These are phyloP conservation scores for Poeciliopsis turrubarensis DNA, from an alignment of 2,113 vertebrate genomes.

Conservation along the genomic window DNA sequence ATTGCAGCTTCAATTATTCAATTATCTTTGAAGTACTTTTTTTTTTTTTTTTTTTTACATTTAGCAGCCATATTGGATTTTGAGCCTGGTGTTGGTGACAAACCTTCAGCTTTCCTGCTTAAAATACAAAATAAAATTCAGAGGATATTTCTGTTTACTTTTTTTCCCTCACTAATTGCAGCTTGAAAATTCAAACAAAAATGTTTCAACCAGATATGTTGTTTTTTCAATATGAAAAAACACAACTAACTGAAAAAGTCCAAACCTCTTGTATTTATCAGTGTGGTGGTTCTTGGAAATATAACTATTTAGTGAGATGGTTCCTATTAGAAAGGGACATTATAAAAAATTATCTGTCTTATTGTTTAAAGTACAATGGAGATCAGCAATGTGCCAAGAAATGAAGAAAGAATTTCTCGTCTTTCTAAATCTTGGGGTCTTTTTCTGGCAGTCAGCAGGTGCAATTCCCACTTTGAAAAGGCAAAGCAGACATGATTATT, in stretches of 20 bases:
- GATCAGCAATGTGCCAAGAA: not conserved
- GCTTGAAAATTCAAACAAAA: too few relatives aligned
- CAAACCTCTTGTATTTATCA: not conserved
- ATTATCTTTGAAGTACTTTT: too few relatives aligned
- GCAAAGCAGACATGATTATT: not conserved
- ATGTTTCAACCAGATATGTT: too few relatives aligned
- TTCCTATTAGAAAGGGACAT: not conserved
- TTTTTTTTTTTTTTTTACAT: not conserved
- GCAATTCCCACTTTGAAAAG: slow-evolving; percentile 2
- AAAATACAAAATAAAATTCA: not conserved
- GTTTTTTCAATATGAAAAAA: too few relatives aligned
- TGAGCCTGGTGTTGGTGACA: not conserved
- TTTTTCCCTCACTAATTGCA: not conserved
- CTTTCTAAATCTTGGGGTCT: not conserved
- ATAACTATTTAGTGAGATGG: not conserved
- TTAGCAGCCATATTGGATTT: not conserved
- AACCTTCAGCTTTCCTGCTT: not conserved
- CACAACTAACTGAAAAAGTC: not conserved
- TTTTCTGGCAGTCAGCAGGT: slow-evolving; percentile 26
- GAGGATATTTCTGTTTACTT: not conserved
- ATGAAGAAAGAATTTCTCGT: not conserved
- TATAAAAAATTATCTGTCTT: not conserved
- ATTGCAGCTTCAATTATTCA: too few relatives aligned
- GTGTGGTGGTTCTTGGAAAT: not conserved
- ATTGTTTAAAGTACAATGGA: not conserved